Base-by-base conservation (phyloP, 2,888 invertebrate species). In the Gastracanthus pulcherrimus region DNA sequence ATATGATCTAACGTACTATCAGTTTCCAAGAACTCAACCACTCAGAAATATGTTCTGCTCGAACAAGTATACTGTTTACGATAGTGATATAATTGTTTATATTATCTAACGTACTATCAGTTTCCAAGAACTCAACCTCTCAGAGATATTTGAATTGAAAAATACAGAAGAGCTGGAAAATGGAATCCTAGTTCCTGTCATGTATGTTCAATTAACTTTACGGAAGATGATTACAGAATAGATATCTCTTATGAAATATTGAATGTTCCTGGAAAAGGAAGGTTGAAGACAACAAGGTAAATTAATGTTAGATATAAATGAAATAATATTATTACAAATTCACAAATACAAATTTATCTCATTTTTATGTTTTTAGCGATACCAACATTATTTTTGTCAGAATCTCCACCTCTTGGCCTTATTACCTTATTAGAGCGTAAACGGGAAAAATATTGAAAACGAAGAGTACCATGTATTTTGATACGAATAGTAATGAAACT, bases 151-250 rank as follows among this genome's bases (percentile, higher is more conserved):
- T 82, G 82, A 80, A 82, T 82, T 60, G 19, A 77, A 64, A 74
- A 34, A 48, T 80, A 76, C 4, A 55, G 70, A 38, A 76, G 82
- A 80, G 80, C 70, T 34, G 82, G 80, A 11, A 70, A 70, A 16
- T 82, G 82, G 82, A 82, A 82, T 66, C 82, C 82, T 16, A 41
- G 51, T 51, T 80, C 82, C 23, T 82, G 80, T 70, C 80, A 82
- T 48, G 34, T 82, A 58, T 82, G 82, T 60, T 82, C 82, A 7
- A 69, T 77, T 58, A 80, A 82, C 36, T 82, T 82, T 71, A 77
- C 74, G 38, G 75, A 70, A 34, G 45, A 82, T 64, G 80, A 82
- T 80, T 82, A 82, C 26, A 80, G 36, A 51, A 2, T 7, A 26
- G 75, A 66, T 45, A 23, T 38, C 4, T 62, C 67, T n/a, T n/a